Evolutionary conservation across 2,113 vertebrate species (phyloP).

Genomic region (Daubentonia madagascariensis): DNA sequence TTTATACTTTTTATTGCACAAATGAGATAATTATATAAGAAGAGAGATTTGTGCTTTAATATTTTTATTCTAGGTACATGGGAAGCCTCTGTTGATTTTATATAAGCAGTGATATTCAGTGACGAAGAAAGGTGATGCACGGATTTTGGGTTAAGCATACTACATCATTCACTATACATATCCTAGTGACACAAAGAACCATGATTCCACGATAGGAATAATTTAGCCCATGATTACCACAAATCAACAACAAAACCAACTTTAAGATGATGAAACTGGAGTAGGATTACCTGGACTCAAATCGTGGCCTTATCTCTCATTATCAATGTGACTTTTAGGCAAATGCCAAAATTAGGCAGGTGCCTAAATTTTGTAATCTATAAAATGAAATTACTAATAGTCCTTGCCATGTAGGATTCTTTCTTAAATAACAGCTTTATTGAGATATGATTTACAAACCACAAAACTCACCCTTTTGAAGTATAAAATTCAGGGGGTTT

Average conservation of each 20-base stretch:
- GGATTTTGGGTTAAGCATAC: background rate
- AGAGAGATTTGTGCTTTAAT: constrained; percentile 8
- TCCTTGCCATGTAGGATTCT: background rate
- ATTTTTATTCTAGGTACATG: background rate
- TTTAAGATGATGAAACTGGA: background rate
- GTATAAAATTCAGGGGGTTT: background rate
- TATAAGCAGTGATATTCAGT: background rate
- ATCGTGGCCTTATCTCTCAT: background rate
- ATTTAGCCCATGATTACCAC: background rate
- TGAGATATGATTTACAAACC: background rate
- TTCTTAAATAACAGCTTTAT: background rate
- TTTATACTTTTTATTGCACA: constrained; percentile 43
- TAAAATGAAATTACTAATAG: background rate
- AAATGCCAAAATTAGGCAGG: background rate
- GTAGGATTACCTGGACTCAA: background rate
- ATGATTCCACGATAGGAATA: background rate
- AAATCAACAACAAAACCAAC: background rate
- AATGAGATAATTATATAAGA: constrained; percentile 23
- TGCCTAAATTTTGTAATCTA: background rate
- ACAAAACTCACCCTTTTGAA: background rate
- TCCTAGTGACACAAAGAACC: background rate
- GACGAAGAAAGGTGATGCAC: background rate
- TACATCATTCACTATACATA: background rate
- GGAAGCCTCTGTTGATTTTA: background rate
- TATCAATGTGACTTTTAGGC: background rate